Percentiles rank a stretch among this genome's conserved stretches.
Conservation (phyloP, 2,113 vertebrate species). For the Engystomops pustulosus region DNA sequence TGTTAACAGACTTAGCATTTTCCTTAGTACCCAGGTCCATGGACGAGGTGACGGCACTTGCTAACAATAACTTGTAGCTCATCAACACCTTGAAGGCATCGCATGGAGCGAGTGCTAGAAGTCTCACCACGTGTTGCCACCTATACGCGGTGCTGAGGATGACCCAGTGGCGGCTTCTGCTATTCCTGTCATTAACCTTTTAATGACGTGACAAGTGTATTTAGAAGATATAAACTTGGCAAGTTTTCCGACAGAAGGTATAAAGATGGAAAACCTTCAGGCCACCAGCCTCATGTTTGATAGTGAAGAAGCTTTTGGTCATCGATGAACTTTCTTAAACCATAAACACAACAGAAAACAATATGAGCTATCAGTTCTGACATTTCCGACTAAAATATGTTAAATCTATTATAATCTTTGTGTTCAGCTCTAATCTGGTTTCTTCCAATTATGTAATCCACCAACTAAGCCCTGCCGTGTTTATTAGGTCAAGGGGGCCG, state of each 20-base stretch:
- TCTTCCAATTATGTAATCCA: neutral
- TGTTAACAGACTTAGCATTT: neutral
- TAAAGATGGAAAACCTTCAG: too few relatives aligned
- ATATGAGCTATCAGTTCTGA: neutral
- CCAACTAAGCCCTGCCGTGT: neutral
- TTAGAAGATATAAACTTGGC: too few relatives aligned
- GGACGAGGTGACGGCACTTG: neutral
- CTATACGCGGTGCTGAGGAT: slow-evolving; percentile 4
- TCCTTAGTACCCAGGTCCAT: neutral
- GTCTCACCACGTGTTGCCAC: slow-evolving; percentile 36
- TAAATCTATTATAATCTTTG: slow-evolving; percentile 11
- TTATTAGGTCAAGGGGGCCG: neutral
- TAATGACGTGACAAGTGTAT: neutral
- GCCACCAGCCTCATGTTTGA: neutral
- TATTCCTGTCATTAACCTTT: neutral
- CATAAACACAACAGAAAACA: too few relatives aligned
- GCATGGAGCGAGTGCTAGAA: neutral
- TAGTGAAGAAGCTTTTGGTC: too few relatives aligned
- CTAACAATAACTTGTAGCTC: slow-evolving; percentile 45
- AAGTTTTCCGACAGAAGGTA: too few relatives aligned
- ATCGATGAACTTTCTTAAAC: too few relatives aligned
- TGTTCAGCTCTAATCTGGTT: neutral
- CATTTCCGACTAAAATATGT: neutral
- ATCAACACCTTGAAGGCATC: slow-evolving; percentile 43
- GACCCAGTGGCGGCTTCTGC: slow-evolving; percentile 5